A percentile compares a stretch with the other conserved stretches of the same genome.
Conservation (phyloP, 2,113 vertebrate genomes). For the Equus quagga region DNA sequence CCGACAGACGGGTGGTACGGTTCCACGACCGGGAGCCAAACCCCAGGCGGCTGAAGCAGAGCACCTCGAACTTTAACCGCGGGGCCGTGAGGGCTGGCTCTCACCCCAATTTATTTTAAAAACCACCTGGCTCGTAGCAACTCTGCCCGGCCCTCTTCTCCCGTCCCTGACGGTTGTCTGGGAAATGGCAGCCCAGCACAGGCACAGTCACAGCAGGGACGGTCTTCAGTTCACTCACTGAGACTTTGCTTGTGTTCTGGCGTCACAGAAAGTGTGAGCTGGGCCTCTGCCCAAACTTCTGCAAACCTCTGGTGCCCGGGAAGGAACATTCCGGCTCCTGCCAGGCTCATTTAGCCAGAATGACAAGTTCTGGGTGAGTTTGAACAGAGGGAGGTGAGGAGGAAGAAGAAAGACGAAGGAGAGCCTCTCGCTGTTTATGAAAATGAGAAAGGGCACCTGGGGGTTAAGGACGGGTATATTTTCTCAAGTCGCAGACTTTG, state of each 20-base stretch:
- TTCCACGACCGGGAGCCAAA: too few species aligned
- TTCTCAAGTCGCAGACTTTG: not conserved
- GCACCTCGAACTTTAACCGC: too few species aligned
- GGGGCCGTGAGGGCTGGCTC: too few species aligned
- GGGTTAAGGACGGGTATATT: not conserved
- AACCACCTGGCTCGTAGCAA: not conserved
- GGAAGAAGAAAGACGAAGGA: not conserved
- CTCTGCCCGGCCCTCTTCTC: not conserved
- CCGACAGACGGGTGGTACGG: too few species aligned
- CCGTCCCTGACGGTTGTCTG: not conserved
- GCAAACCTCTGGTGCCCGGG: accelerated
- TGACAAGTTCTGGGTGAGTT: not conserved
- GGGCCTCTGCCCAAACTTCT: not conserved
- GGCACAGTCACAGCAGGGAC: accelerated
- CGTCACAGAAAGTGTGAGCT: not conserved
- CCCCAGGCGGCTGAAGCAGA: too few species aligned
- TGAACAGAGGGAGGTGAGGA: not conserved
- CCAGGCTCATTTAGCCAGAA: not conserved
- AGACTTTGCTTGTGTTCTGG: not conserved
- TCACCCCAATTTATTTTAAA: not conserved
- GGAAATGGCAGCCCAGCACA: not conserved
- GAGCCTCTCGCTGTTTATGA: not conserved
- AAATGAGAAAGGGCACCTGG: not conserved
- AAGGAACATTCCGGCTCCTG: not conserved
- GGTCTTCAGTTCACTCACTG: accelerated